Evolutionary conservation across 1,140 invertebrate species (phyloP).

Genomic region (Megalonaias nervosa): DNA sequence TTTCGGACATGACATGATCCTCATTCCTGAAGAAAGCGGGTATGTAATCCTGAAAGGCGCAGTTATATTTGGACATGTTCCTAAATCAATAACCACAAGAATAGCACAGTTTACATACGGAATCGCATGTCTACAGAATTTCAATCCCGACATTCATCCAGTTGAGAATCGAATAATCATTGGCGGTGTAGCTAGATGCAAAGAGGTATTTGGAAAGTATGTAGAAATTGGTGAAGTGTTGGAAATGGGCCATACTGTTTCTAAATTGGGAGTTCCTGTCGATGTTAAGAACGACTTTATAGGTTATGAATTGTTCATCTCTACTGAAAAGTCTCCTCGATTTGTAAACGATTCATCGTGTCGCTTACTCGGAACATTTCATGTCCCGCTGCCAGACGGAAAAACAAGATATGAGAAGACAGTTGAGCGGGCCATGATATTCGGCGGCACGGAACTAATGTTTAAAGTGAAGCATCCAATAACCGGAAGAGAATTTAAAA

Average conservation of each 20-base stretch:
- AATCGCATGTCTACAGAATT: not conserved
- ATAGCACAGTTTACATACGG: conserved; percentile 11
- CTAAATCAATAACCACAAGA: not conserved
- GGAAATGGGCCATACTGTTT: conserved; percentile 1
- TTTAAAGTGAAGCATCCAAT: too few species aligned
- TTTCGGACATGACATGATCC: not conserved
- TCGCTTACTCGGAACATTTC: not conserved
- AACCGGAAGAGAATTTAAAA: too few species aligned
- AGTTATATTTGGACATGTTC: conserved; percentile 6
- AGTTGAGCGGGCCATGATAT: not conserved
- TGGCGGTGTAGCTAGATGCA: not conserved
- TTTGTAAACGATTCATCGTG: conserved; percentile 1
- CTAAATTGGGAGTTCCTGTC: not conserved
- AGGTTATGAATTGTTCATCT: not conserved
- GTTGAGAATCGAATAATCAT: not conserved
- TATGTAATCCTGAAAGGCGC: conserved; percentile 18
- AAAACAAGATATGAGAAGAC: conserved; percentile 3
- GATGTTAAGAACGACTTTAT: not conserved
- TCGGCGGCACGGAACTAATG: not conserved
- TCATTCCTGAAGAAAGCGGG: conserved; percentile 1
- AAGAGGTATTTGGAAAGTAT: conserved; percentile 3
- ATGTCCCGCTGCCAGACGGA: not conserved
- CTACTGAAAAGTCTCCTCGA: not conserved
- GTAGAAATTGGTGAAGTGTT: conserved; percentile 3
- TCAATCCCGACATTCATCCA: not conserved